phyloP scores from a whole-genome alignment of 2,888 invertebrate genomes.

The Melanostoma mellinum region DNA sequence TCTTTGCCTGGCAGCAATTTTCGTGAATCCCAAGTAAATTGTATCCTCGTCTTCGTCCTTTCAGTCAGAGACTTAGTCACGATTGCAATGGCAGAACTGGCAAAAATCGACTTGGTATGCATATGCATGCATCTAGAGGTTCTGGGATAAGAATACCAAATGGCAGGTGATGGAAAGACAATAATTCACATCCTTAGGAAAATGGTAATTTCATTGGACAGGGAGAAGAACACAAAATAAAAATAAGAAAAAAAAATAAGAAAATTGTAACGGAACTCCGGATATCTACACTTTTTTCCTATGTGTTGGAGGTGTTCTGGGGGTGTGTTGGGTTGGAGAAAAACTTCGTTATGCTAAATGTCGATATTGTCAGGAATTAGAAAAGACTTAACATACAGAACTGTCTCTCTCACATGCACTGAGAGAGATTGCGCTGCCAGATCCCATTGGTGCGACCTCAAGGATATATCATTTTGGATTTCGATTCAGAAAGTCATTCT shows the following conservation, averaged over 20 bases:
- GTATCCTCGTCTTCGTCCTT: slow-evolving; percentile 59
- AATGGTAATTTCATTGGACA: slow-evolving; percentile 71
- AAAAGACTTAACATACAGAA: slow-evolving; percentile 69
- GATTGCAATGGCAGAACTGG: slow-evolving; percentile 61
- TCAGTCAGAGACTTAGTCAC: slow-evolving; percentile 67
- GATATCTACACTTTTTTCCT: slow-evolving; percentile 4
- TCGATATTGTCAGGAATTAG: slow-evolving; percentile 73
- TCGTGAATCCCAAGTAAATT: slow-evolving; percentile 70
- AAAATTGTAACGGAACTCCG: slow-evolving; percentile 18
- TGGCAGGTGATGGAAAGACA: slow-evolving; percentile 73
- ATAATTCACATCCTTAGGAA: slow-evolving; percentile 71
- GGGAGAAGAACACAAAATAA: neutral
- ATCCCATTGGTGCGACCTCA: slow-evolving; percentile 53
- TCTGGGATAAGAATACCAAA: slow-evolving; percentile 72
- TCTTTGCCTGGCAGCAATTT: slow-evolving; percentile 67
- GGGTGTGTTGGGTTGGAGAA: slow-evolving; percentile 25
- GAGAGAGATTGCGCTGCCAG: slow-evolving; percentile 52
- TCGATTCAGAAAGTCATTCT: slow-evolving; percentile 60
- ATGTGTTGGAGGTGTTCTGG: neutral
- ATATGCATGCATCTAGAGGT: slow-evolving; percentile 69
- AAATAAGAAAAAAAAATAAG: slow-evolving; percentile 1
- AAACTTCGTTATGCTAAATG: slow-evolving; percentile 73
- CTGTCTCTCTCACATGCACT: slow-evolving; percentile 58
- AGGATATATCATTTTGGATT: slow-evolving; percentile 68
- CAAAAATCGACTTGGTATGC: slow-evolving; percentile 67